phyloP scores from a whole-genome alignment of 2,113 vertebrate species.

The Sander lucioperca region DNA sequence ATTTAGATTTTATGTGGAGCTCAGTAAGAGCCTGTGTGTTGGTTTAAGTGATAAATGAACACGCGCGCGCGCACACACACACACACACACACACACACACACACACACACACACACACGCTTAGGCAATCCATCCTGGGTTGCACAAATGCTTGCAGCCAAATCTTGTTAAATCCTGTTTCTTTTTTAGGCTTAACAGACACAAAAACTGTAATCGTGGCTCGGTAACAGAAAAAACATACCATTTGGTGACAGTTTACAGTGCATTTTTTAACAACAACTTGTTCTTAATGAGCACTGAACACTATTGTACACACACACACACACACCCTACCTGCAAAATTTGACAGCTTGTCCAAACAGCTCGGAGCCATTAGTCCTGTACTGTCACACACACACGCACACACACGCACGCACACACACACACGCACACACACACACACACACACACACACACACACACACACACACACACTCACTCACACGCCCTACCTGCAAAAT shows the following conservation, averaged over 20 bases:
- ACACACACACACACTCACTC: background rate
- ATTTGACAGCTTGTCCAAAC: conserved; percentile 88
- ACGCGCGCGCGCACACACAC: background rate
- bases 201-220: background rate
- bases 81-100: too few species aligned
- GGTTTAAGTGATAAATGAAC: conserved; percentile 20
- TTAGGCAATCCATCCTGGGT: background rate
- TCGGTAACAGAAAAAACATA: background rate
- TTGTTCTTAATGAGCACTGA: background rate
- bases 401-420: too few species aligned
- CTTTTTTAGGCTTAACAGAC: background rate
- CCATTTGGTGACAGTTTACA: background rate
- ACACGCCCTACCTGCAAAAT: conserved; percentile 86
- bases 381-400: too few species aligned
- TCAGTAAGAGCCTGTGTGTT: conserved; percentile 10
- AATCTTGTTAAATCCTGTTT: background rate
- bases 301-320: background rate
- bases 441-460: conserved; percentile 38
- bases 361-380: conserved; percentile 88
- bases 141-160: conserved; percentile 3
- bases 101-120: too few species aligned
- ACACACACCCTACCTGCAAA: conserved; percentile 84
- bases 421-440: conserved; percentile 54
- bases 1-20: conserved; percentile 11
- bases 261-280: background rate